Evolutionary conservation across 2,113 vertebrate genomes (phyloP), one percentile per base, ranked within the genome.

Genomic region (Neodontobutis hainanensis): DNA sequence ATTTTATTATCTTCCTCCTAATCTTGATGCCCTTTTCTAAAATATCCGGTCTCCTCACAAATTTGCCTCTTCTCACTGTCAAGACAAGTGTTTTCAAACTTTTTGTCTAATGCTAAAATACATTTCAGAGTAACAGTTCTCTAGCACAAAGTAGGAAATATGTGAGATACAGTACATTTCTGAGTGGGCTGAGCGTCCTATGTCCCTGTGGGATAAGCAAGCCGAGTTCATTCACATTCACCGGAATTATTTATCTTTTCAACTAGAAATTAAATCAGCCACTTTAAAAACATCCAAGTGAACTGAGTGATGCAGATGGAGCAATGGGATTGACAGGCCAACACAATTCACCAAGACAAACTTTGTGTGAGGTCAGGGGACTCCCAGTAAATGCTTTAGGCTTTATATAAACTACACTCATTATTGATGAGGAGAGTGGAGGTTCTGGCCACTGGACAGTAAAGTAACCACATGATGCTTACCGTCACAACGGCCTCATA

Each of bases 11-110:
- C 7, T 50, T 10, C 32, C 15, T 32, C 36, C 16, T 19, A 9
- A 27, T 12, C 59, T 48, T 11, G 51, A 36, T 16, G 44, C 50
- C 34, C 40, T 43, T 51, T 16, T 57, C n/a, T 46, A 65, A n/a
- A 73, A 71, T 56, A 60, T 15, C 34, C 27, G 46, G 46, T 51
- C 19, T 27, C 46, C 38, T 35, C 61, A 35, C 19, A 19, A 60
- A 11, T 40, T 10, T 15, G 12, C 35, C 34, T 11, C 36, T 48
- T 55, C 59, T 38, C 11, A 10, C 27, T 52, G 11, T 52, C 5
- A 48, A 40, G 3, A 15, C 5, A 6, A 48, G 8, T 14, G 15
- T 48, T 48, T 8, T 3, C 14, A 5, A 15, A 15, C 6, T 5
- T 48, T 15, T 15, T 16, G 14, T 14, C 5, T 14, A 27, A 27